Evolutionary conservation across 2,888 invertebrate genomes (phyloP), one percentile per base, ranked within the genome.

Genomic region (Ornithoptera alexandrae): DNA sequence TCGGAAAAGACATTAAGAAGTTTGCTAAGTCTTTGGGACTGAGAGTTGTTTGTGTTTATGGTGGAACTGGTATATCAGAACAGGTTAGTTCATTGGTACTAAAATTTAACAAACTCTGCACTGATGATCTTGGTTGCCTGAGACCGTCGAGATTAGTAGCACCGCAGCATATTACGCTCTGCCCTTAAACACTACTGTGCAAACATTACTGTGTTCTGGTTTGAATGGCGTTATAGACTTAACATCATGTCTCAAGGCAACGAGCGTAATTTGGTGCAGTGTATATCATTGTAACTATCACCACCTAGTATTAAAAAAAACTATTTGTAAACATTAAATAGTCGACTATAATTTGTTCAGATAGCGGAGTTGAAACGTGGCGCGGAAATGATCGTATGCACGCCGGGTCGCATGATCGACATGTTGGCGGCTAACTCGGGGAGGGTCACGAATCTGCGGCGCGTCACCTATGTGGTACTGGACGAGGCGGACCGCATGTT

Each of bases 401-500:
- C 99, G 0, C 99, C 99, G 0, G 99, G 99, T 0, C 94, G 99
- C 63, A 99, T 99, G 99, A 99, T 99, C 73, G 99, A 99, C 89
- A 99, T 99, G 99, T 86, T 99, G 76, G 98, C 99, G 0, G 99
- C 99, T 0, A 99, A 99, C 86, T 98, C 97, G 62, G 99, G 99
- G 73, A 95, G 98, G 75, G 99, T 99, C 2, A 99, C 99, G 10
- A 99, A 99, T 90, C 92, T 99, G 72, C 94, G 97, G n/a, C 94
- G 99, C 59, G 98, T 98, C 58, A 99, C 99, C 0, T 99, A 99
- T 83, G 95, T 99, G 60, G 99, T 99, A 1, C 90, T 99, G 56
- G 99, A 99, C 86, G 99, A 99, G 89, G 99, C 99, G 0, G 99
- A 99, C 87, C 94, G 99, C 59, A 99, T 99, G 99, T 99, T 99